Evolutionary conservation across 2,888 invertebrate genomes (phyloP).

Genomic region (Monoplex corrugatus): DNA sequence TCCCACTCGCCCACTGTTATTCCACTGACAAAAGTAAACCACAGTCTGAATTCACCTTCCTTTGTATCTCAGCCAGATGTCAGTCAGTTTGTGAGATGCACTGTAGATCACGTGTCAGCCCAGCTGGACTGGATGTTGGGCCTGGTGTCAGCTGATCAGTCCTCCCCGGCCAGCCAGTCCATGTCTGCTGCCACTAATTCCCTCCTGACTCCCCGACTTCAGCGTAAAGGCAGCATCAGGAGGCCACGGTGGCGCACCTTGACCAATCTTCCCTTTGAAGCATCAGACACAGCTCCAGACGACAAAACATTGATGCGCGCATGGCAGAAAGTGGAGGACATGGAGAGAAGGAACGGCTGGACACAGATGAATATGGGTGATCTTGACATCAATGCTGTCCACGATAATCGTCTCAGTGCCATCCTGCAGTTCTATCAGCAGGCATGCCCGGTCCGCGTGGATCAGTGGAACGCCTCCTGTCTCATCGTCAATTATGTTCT

Average conservation of each 20-base stretch:
- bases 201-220: conserved; percentile 54
- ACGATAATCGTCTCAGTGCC: conserved; percentile 49
- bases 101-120: conserved; percentile 62
- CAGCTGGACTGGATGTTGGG: conserved; percentile 68
- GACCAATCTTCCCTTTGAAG: conserved; percentile 59
- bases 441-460: conserved; percentile 61
- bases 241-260: conserved; percentile 58
- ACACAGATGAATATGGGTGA: conserved; percentile 51
- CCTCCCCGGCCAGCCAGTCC: background rate
- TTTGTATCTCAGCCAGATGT: conserved; percentile 17
- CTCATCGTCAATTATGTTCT: conserved; percentile 68
- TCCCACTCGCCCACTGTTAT: conserved; percentile 28
- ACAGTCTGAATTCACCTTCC: background rate
- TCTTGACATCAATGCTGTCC: conserved; percentile 50
- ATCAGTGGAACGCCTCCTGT: conserved; percentile 64
- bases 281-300: conserved; percentile 35
- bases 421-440: conserved; percentile 65
- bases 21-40: conserved; percentile 4
- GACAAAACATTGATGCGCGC: conserved; percentile 53
- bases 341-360: conserved; percentile 52
- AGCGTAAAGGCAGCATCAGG: conserved; percentile 52
- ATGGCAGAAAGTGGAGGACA: conserved; percentile 57
- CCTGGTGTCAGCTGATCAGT: background rate
- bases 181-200: conserved; percentile 43
- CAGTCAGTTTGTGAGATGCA: conserved; percentile 62